phyloP scores from a whole-genome alignment of 2,888 invertebrate species.

The Arrhopalites spinosus region DNA sequence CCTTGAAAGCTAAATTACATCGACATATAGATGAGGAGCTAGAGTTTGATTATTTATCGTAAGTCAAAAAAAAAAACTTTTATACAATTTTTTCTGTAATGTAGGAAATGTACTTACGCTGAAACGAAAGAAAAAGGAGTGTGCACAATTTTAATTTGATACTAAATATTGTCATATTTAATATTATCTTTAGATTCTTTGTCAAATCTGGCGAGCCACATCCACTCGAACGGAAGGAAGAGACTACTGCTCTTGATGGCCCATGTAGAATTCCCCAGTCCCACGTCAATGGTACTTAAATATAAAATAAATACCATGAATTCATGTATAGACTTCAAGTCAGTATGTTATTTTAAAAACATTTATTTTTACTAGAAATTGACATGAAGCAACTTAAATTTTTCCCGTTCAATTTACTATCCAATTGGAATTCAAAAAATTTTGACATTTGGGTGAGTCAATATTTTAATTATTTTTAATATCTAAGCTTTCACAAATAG shows the following conservation, averaged over 20 bases:
- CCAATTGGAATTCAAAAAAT: constrained; percentile 36
- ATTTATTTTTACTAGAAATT: constrained; percentile 15
- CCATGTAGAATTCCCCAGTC: constrained; percentile 31
- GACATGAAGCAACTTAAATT: constrained; percentile 26
- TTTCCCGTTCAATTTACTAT: constrained; percentile 24
- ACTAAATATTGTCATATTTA: neutral
- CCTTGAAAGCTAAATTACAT: constrained; percentile 47
- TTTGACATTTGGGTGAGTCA: constrained; percentile 47
- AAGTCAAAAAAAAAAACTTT: constrained; percentile 1
- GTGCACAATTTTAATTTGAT: no score
- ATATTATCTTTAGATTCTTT: constrained; percentile 30
- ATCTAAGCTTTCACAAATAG: neutral
- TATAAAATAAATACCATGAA: neutral
- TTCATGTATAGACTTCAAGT: no score
- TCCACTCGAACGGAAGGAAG: constrained; percentile 37
- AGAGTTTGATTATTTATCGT: constrained; percentile 51
- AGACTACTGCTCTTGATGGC: constrained; percentile 13
- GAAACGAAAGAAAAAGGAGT: no score
- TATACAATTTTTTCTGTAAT: neutral
- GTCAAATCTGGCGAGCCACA: constrained; percentile 40
- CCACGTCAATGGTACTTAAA: constrained; percentile 38
- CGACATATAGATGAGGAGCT: constrained; percentile 46
- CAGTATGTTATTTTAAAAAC: neutral
- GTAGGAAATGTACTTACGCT: no score
- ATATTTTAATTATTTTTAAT: constrained; percentile 7